A percentile compares a stretch with the other conserved stretches of the same genome.
Conservation (phyloP, 2,888 invertebrate genomes). For the Tetheella fluctuosa region DNA sequence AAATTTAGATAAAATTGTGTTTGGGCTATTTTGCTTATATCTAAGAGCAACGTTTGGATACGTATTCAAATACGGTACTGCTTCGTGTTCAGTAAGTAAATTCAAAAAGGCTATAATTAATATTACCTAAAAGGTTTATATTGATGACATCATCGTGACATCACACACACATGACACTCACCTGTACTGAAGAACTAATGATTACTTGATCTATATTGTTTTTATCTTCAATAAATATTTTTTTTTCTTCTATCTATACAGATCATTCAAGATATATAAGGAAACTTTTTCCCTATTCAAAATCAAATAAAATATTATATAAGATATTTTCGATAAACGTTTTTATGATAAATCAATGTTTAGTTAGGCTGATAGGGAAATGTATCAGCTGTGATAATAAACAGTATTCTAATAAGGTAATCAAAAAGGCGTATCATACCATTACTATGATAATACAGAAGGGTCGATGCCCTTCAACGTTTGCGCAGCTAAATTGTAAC, state of each 20-base stretch:
- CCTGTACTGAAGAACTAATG: no score
- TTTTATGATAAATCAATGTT: conserved; percentile 2
- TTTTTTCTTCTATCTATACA: no score
- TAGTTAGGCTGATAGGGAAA: background rate
- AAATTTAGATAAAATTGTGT: background rate
- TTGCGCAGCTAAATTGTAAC: background rate
- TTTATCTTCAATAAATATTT: no score
- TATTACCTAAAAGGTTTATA: background rate
- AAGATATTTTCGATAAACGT: background rate
- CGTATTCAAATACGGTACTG: background rate
- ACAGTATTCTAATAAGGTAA: background rate
- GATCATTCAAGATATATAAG: no score
- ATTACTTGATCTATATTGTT: no score
- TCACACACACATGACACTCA: background rate
- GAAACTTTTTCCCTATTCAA: no score
- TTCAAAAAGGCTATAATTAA: no score
- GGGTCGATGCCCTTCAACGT: background rate
- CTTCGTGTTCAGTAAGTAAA: background rate
- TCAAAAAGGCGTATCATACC: background rate
- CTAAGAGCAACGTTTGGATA: background rate
- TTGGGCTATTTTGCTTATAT: background rate
- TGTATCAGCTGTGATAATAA: conserved; percentile 1
- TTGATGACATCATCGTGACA: background rate
- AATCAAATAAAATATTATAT: background rate
- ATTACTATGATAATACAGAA: background rate